Conservation (phyloP, 2,113 vertebrate species). For the Petrocephalus zakoni region DNA sequence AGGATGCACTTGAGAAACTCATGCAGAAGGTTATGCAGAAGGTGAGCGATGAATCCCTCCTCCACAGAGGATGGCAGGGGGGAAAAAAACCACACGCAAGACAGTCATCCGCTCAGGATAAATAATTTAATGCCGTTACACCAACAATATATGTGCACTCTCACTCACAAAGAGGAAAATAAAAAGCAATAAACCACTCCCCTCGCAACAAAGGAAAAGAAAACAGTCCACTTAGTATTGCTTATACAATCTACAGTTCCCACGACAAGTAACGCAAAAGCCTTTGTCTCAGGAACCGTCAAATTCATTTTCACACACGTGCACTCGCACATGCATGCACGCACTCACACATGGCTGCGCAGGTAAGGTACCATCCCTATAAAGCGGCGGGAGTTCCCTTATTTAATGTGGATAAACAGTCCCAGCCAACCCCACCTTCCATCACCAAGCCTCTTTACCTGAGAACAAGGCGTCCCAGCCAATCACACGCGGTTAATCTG, state of each 20-base stretch:
- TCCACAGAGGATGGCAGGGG: not conserved
- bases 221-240: slow-evolving; percentile 44
- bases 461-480: not conserved
- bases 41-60: not conserved
- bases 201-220: slow-evolving; percentile 16
- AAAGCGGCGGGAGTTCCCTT: not conserved
- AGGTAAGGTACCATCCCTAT: not conserved
- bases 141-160: slow-evolving; percentile 45
- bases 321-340: slow-evolving; percentile 4
- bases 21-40: not conserved
- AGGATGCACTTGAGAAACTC: not conserved
- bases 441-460: not conserved
- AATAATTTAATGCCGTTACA: slow-evolving; percentile 61
- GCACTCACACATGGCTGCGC: slow-evolving; percentile 1
- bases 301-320: slow-evolving; percentile 22
- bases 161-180: slow-evolving; percentile 40
- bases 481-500: not conserved
- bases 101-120: slow-evolving; percentile 39
- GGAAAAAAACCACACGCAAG: slow-evolving; percentile 5
- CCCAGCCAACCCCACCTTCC: not conserved
- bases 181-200: slow-evolving; percentile 22
- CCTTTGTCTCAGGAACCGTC: slow-evolving; percentile 29
- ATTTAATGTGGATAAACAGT: not conserved
- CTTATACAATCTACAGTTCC: slow-evolving; percentile 41
- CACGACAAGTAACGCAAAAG: slow-evolving; percentile 32